These are phyloP conservation scores for Syngnathoides biaculeatus DNA, from an alignment of 2,113 vertebrate species.

Conservation along the genomic window DNA sequence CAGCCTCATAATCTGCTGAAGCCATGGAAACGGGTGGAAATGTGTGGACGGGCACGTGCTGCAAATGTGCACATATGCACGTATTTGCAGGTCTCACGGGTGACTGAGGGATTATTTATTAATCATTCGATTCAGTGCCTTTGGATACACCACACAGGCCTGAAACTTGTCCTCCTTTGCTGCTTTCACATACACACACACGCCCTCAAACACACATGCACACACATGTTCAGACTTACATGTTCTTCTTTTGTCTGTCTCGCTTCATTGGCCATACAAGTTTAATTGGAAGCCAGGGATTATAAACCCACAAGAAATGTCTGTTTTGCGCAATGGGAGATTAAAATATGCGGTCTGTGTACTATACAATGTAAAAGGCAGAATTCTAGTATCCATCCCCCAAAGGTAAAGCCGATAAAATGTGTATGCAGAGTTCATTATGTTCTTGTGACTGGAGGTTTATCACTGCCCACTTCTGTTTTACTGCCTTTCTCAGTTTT, in stretches of 20 bases:
- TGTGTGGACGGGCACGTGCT: not conserved
- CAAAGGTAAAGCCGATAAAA: conserved; percentile 30
- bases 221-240: not conserved
- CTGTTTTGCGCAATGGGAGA: conserved; percentile 26
- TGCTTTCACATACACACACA: conserved; percentile 16
- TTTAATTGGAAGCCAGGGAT: conserved; percentile 65
- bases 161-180: conserved; percentile 16
- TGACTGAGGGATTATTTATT: conserved; percentile 66
- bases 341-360: conserved; percentile 37
- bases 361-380: conserved; percentile 26
- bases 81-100: conserved; percentile 31
- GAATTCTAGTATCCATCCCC: conserved; percentile 28
- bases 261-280: conserved; percentile 23
- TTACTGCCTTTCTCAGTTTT: conserved; percentile 9
- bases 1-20: conserved; percentile 40
- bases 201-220: conserved; percentile 5
- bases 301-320: conserved; percentile 45
- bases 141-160: conserved; percentile 31
- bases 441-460: not conserved
- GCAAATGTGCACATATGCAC: conserved; percentile 14
- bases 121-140: conserved; percentile 69
- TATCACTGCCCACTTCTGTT: conserved; percentile 30
- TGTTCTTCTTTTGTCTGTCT: conserved; percentile 12
- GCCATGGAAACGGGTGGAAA: conserved; percentile 22
- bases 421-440: not conserved